Percentiles rank a stretch among this genome's conserved stretches.
Conservation (phyloP, 2,888 invertebrate genomes). For the Thymelicus lineola region DNA sequence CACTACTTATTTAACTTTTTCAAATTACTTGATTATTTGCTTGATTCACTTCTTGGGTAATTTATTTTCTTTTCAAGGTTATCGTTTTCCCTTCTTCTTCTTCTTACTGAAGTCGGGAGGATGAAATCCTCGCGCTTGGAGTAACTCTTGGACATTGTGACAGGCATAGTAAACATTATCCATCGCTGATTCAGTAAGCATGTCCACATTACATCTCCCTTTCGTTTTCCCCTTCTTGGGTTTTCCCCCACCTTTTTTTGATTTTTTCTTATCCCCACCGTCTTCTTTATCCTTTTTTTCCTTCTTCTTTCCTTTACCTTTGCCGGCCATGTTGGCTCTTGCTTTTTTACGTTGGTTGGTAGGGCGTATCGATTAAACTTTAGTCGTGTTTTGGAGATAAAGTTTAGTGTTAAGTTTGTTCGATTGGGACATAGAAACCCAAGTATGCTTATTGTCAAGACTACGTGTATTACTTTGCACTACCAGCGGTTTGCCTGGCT, state of each 20-base stretch:
- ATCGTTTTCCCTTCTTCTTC: constrained; percentile 87
- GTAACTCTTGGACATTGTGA: constrained; percentile 95
- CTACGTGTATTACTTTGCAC: too few species aligned
- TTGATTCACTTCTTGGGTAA: not conserved
- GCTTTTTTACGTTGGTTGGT: constrained; percentile 39
- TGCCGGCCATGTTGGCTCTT: constrained; percentile 60
- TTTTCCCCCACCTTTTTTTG: constrained; percentile 75
- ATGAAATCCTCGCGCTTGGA: constrained; percentile 94
- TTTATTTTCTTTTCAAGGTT: not conserved
- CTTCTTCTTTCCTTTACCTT: constrained; percentile 78
- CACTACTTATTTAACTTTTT: too few species aligned
- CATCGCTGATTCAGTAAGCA: constrained; percentile 96
- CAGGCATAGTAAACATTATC: constrained; percentile 97
- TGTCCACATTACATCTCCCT: constrained; percentile 91
- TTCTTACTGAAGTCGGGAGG: constrained; percentile 95
- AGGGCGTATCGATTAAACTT: constrained; percentile 46
- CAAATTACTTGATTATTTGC: not conserved
- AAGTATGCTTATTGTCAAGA: not conserved
- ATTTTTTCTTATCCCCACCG: constrained; percentile 76
- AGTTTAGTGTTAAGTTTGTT: not conserved
- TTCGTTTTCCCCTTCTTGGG: constrained; percentile 84
- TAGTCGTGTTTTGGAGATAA: not conserved
- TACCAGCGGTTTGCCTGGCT: too few species aligned
- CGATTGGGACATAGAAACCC: not conserved
- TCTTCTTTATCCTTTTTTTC: constrained; percentile 82